phyloP scores from a whole-genome alignment of 92 coral and sea anemone genomes.

The Nematostella vectensis region DNA sequence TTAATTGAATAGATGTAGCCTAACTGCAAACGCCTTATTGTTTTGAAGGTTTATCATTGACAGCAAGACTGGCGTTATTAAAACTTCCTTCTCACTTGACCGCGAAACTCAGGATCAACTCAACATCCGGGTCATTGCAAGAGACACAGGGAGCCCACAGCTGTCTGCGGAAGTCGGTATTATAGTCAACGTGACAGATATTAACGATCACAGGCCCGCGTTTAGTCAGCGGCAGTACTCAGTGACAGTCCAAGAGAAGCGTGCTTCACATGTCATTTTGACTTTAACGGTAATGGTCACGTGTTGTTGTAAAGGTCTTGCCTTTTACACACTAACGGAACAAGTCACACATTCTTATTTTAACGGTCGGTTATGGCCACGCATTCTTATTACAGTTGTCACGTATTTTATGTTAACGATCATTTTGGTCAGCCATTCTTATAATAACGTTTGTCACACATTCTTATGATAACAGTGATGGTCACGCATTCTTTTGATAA shows the following conservation, averaged over 20 bases:
- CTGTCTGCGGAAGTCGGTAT: slow-evolving; percentile 56
- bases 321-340: background rate
- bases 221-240: slow-evolving; percentile 81
- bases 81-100: slow-evolving; percentile 71
- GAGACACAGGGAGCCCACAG: slow-evolving; percentile 46
- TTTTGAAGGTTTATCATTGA: slow-evolving; percentile 54
- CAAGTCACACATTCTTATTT: too few relatives aligned
- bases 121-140: slow-evolving; percentile 50
- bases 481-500: too few relatives aligned
- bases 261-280: slow-evolving; percentile 42
- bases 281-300: slow-evolving; percentile 70
- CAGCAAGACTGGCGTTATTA: slow-evolving; percentile 62
- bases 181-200: slow-evolving; percentile 69
- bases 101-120: slow-evolving; percentile 67
- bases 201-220: slow-evolving; percentile 84
- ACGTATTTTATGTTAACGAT: too few relatives aligned
- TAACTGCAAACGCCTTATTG: too few relatives aligned
- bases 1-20: too few relatives aligned
- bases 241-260: slow-evolving; percentile 60
- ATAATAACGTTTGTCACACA: too few relatives aligned
- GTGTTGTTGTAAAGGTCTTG: slow-evolving; percentile 1
- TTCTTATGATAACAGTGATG: too few relatives aligned
- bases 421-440: too few relatives aligned
- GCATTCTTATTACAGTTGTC: too few relatives aligned
- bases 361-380: too few relatives aligned